These are phyloP conservation scores for Forbesichthys agassizii DNA, from an alignment of 2,113 vertebrate genomes.

Conservation along the genomic window DNA sequence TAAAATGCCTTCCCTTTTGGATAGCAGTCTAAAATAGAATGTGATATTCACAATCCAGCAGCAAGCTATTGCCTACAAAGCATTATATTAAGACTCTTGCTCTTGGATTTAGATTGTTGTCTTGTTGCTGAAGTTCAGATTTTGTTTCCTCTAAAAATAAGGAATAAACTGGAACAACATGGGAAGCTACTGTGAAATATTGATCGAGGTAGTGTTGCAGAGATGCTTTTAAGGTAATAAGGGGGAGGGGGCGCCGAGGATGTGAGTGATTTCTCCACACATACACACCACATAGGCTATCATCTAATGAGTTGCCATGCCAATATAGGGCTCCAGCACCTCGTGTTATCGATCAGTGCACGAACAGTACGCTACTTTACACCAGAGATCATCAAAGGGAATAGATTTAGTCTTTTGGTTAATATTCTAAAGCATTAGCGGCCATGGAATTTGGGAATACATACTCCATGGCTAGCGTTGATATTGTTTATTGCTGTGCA, in stretches of 20 bases:
- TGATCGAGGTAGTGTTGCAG: constrained; percentile 67
- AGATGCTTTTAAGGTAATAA: constrained; percentile 78
- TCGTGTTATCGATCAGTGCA: constrained; percentile 56
- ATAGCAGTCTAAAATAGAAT: not conserved
- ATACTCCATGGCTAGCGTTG: too few species aligned
- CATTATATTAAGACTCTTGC: too few species aligned
- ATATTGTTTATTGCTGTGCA: too few species aligned
- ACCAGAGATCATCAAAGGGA: constrained; percentile 11
- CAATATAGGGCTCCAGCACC: constrained; percentile 53
- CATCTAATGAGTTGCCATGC: constrained; percentile 71
- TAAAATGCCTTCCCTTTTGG: not conserved
- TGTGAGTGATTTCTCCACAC: constrained; percentile 64
- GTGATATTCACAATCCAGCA: not conserved
- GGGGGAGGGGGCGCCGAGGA: constrained; percentile 58
- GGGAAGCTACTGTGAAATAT: constrained; percentile 67
- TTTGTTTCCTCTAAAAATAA: constrained; percentile 11
- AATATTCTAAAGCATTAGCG: not conserved
- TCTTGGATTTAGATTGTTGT: too few species aligned
- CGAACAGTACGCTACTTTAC: constrained; percentile 25
- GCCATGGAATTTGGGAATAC: too few species aligned
- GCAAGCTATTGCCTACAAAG: too few species aligned
- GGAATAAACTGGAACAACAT: constrained; percentile 59
- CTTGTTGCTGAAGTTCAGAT: constrained; percentile 26
- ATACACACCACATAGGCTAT: constrained; percentile 50
- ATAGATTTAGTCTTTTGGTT: not conserved